These are phyloP conservation scores for Jaculus jaculus DNA, from an alignment of 2,113 vertebrate species.

Conservation along the genomic window DNA sequence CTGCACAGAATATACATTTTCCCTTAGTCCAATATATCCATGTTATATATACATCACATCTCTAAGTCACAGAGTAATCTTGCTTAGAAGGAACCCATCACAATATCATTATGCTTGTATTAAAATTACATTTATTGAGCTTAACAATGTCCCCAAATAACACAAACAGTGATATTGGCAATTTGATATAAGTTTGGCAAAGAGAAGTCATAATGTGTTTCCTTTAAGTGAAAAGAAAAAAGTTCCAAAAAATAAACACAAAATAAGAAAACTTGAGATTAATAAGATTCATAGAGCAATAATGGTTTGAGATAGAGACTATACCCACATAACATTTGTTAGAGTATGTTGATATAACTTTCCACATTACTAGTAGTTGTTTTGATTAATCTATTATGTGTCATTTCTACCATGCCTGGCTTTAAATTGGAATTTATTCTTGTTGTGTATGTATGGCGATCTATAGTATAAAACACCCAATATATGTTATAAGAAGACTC, in stretches of 20 bases:
- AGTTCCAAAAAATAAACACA: neutral
- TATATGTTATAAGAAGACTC: neutral
- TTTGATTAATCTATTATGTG: neutral
- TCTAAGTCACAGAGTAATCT: neutral
- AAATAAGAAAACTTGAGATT: neutral
- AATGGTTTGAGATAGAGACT: neutral
- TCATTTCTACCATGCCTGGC: no score
- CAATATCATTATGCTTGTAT: neutral
- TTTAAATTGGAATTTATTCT: neutral
- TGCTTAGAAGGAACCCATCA: neutral
- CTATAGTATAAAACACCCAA: neutral
- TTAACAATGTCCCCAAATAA: no score
- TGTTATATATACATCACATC: no score
- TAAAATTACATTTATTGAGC: neutral
- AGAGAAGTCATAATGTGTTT: neutral
- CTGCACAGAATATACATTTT: rapidly evolving
- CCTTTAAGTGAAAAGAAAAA: neutral
- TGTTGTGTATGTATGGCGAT: neutral
- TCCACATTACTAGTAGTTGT: neutral
- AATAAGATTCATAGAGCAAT: neutral
- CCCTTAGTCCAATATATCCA: neutral
- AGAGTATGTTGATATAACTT: neutral
- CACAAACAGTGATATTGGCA: neutral
- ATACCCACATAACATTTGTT: neutral
- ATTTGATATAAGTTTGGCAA: neutral